These are phyloP conservation scores for Pegoplata infirma DNA, from an alignment of 2,888 invertebrate genomes.

Conservation along the genomic window DNA sequence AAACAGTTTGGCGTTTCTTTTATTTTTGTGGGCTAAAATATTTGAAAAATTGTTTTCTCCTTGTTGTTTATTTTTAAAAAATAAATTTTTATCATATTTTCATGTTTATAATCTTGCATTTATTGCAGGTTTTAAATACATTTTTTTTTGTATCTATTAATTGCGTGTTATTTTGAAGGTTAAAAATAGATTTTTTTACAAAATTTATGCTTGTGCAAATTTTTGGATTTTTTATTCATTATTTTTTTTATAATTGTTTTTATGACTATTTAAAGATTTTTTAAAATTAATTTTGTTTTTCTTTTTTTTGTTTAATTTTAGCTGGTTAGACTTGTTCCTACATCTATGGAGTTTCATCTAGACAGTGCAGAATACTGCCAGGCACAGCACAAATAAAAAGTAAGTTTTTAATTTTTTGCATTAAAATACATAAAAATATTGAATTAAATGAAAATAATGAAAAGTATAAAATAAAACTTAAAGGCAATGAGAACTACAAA, in stretches of 20 bases:
- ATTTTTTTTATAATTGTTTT: neutral
- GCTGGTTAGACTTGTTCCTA: slow-evolving; percentile 93
- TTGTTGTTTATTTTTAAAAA: slow-evolving; percentile 36
- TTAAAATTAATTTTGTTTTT: slow-evolving; percentile 36
- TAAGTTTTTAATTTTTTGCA: slow-evolving; percentile 70
- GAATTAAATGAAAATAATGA: too few species aligned
- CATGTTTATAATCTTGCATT: neutral
- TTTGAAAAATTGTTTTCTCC: slow-evolving; percentile 29
- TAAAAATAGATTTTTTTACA: slow-evolving; percentile 46
- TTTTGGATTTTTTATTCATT: neutral
- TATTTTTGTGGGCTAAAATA: slow-evolving; percentile 5
- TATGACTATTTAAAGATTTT: slow-evolving; percentile 2
- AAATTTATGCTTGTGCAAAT: slow-evolving; percentile 45
- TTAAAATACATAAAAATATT: too few species aligned
- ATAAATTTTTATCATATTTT: neutral
- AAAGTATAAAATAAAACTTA: too few species aligned
- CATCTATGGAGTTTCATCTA: slow-evolving; percentile 99
- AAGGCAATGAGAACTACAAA: too few species aligned
- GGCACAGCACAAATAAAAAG: slow-evolving; percentile 97
- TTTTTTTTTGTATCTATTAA: slow-evolving; percentile 40
- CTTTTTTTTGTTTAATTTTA: slow-evolving; percentile 79
- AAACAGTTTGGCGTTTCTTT: neutral
- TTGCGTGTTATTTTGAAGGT: slow-evolving; percentile 51
- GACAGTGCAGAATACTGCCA: slow-evolving; percentile 99
- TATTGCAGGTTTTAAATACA: slow-evolving; percentile 6